Evolutionary conservation across 2,888 invertebrate genomes (phyloP), one percentile per base, ranked within the genome.

Genomic region (Congeria kusceri): DNA sequence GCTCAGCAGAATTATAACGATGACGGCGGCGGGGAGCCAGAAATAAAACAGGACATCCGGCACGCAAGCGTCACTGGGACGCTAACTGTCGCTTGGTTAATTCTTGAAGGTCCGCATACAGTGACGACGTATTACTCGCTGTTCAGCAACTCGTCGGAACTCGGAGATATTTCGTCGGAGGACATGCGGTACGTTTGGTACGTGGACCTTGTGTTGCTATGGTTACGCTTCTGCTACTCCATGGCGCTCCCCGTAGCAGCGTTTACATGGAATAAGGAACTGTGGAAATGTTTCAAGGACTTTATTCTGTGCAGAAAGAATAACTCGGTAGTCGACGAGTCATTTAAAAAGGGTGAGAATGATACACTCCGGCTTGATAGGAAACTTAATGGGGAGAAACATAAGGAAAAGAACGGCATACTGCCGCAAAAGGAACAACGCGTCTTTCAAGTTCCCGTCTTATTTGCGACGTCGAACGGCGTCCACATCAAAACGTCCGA

Each of bases 391-490:
- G 75, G 80, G 67, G 69, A 75, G 69, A 53, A 67, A 44, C 69
- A 65, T 20, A 81, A 76, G 65, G 63, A 70, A 49, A 80, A 68
- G 58, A 76, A 80, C 5, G 77, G 77, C 5, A 75, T 70, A 59
- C 59, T 77, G 27, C 71, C 81, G 46, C 29, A 76, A 62, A 62
- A 66, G 28, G 83, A 83, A 49, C 73, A 76, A 7, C 69, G 76
- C 13, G 83, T 83, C 3, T 89, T 90, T 67, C 88, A 88, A 67
- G 89, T 91, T 25, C 92, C 92, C 4, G 91, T 92, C 4, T 78
- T 92, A 20, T 92, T 91, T 83, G 92, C 92, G 11, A 92, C 91
- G 0, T 87, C 91, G 23, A 83, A 91, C 39, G 92, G 92, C 23
- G 88, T 92, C 4, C 91, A 78, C 62, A 67, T 65, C 39, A 29